phyloP scores from a whole-genome alignment of 2,113 vertebrate genomes.

The Laterallus jamaicensis region DNA sequence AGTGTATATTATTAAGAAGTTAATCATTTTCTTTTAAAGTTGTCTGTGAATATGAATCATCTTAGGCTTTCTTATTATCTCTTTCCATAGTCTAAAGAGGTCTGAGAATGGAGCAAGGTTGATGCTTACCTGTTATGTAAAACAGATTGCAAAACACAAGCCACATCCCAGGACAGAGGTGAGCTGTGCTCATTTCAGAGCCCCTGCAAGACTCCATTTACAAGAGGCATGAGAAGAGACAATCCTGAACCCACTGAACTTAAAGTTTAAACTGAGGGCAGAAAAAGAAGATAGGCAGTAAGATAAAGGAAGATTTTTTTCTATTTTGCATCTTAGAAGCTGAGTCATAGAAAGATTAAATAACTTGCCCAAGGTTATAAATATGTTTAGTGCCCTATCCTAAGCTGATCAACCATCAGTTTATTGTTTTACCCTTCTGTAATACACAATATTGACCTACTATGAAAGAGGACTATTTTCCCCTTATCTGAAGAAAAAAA shows the following conservation, averaged over 20 bases:
- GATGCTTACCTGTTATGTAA: background rate
- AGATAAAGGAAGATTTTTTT: background rate
- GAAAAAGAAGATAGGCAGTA: background rate
- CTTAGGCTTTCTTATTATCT: background rate
- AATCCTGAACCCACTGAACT: background rate
- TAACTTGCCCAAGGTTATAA: background rate
- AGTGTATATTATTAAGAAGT: background rate
- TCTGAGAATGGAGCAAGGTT: background rate
- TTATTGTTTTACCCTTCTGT: background rate
- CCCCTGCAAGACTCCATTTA: background rate
- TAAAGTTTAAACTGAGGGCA: background rate
- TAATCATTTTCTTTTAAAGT: background rate
- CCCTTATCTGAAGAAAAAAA: background rate
- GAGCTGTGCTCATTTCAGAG: background rate
- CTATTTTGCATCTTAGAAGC: background rate
- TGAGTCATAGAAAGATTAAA: constrained; percentile 34
- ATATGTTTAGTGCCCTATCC: background rate
- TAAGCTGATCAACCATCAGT: background rate
- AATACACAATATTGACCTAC: background rate
- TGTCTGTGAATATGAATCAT: background rate
- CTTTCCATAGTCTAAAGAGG: background rate
- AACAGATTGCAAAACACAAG: background rate
- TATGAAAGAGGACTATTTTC: background rate
- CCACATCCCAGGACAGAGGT: background rate
- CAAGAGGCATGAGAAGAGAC: background rate